Base-by-base conservation (phyloP, 2,797 vertebrate species). In the Pipistrellus kuhlii region DNA sequence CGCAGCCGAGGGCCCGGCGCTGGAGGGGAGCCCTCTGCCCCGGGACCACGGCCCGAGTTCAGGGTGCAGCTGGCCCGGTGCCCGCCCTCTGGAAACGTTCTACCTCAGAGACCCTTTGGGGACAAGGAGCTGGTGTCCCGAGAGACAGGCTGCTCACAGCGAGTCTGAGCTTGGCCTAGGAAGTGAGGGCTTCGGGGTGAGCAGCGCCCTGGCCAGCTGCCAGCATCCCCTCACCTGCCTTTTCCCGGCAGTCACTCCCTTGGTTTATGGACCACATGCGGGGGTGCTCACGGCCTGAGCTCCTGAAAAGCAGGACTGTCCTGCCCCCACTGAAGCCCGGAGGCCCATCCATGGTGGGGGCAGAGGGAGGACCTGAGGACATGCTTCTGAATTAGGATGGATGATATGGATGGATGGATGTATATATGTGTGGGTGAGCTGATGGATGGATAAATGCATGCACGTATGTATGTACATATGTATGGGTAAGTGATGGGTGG, bases 401-500 rank as follows among this genome's bases (percentile, higher is more conserved):
- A 5, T 7, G n/a, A 5, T 7, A 41, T 62, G 35, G 23, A 68
- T 21, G 11, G 25, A 35, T 7, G 14, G 41, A 2, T 38, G 9
- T 5, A 18, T n/a, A 13, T 1, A 3, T n/a, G 20, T 4, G 51
- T 30, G 17, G 9, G 1, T 68, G 8, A 17, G 62, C 1, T 32
- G n/a, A 18, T 66, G 64, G 64, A 27, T 59, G 57, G 3, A 25
- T 57, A 10, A 57, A 59, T 59, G 25, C 25, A 27, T 59, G 25
- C 57, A 59, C 27, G 25, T 23, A 59, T 59, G 10, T 59, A 5
- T 27, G 10, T 59, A 12, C 25, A 27, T 27, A 59, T 59, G 25
- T 13, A 25, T 59, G n/a, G n/a, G 32, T n/a, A n/a, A 17, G 14
- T 11, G 27, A 17, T 35, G n/a, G 3, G 5, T 12, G 59, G 21